A percentile compares a stretch with the other conserved stretches of the same genome.
Evolutionary conservation across 2,113 vertebrate species (phyloP).

Genomic region (Grammomys dolichurus): DNA sequence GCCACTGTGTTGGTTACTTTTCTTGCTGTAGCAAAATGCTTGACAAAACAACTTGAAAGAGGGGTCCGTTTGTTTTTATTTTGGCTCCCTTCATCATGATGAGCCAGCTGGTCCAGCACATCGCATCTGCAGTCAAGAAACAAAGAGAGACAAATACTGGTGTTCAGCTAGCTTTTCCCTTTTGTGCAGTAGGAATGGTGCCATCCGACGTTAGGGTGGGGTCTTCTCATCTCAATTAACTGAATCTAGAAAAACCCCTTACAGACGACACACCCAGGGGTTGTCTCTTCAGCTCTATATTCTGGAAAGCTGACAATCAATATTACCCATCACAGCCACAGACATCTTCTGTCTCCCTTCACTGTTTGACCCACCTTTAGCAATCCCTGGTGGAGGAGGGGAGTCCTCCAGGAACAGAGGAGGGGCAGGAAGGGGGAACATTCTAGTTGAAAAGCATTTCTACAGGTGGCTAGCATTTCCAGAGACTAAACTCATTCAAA

Average conservation of each 20-base stretch:
- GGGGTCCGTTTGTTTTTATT: not conserved
- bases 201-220: too few species aligned
- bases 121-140: not conserved
- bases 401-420: constrained; percentile 1
- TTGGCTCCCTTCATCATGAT: not conserved
- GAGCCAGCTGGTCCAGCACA: not conserved
- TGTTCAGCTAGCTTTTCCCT: not conserved
- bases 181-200: not conserved
- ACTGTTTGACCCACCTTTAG: not conserved
- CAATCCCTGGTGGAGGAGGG: not conserved
- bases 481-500: not conserved
- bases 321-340: not conserved
- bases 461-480: not conserved
- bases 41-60: not conserved
- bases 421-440: not conserved
- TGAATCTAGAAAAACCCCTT: not conserved
- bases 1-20: not conserved
- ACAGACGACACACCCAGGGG: not conserved
- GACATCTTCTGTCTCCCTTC: not conserved
- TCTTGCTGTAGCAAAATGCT: not conserved
- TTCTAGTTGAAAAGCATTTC: not conserved
- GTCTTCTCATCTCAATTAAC: not conserved
- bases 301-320: not conserved
- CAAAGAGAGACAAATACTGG: not conserved
- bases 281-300: not conserved